Conservation (phyloP, 2,888 invertebrate species). For the Drosophila melanocephala region DNA sequence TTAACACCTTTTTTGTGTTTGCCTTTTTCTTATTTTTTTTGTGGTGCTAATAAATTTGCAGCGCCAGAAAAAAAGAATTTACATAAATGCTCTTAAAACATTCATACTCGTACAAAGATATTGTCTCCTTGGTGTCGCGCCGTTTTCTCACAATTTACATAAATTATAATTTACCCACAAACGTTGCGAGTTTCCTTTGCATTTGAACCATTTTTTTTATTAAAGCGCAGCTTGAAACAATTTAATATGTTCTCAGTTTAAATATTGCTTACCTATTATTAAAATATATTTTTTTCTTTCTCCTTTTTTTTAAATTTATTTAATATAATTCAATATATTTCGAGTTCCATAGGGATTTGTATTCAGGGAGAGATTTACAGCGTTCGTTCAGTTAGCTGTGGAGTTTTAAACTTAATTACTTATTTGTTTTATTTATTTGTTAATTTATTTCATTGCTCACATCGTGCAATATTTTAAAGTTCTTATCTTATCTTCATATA, state of each 20-base stretch:
- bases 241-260: background rate
- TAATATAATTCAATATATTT: background rate
- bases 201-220: background rate
- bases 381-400: background rate
- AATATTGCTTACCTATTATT: background rate
- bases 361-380: background rate
- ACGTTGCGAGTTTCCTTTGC: background rate
- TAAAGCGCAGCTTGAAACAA: background rate
- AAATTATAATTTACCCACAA: constrained; percentile 43
- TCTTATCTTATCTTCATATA: background rate
- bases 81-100: constrained; percentile 63
- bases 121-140: constrained; percentile 36
- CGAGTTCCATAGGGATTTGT: background rate
- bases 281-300: too few species aligned
- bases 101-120: constrained; percentile 37
- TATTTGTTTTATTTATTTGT: background rate
- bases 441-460: background rate
- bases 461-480: background rate
- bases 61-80: constrained; percentile 48
- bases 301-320: background rate
- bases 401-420: background rate
- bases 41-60: constrained; percentile 66
- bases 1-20: constrained; percentile 71
- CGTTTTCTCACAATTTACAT: constrained; percentile 44
- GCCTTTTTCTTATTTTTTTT: background rate